Evolutionary conservation across 2,888 invertebrate genomes (phyloP).

Genomic region (Amiota communis): DNA sequence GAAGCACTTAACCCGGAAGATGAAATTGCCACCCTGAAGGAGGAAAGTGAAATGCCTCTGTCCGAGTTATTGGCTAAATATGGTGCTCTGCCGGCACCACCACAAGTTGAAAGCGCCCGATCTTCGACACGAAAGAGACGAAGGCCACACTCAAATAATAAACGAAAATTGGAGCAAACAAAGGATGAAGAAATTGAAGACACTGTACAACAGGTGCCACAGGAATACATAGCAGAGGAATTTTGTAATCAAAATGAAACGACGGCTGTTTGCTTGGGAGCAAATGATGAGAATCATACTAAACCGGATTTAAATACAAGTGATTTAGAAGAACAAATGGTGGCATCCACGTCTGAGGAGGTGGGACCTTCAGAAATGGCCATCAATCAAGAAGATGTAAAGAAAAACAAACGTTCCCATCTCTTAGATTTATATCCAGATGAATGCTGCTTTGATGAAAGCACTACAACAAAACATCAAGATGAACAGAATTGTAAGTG

Average conservation of each 20-base stretch:
- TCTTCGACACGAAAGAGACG: constrained; percentile 40
- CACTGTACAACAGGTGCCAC: constrained; percentile 18
- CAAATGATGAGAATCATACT: constrained; percentile 18
- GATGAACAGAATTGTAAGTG: constrained; percentile 53
- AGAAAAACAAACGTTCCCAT: constrained; percentile 74
- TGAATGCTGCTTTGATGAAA: constrained; percentile 50
- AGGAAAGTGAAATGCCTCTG: constrained; percentile 96
- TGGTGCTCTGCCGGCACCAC: constrained; percentile 77
- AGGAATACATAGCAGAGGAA: constrained; percentile 35
- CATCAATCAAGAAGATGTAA: constrained; percentile 34
- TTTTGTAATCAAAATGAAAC: constrained; percentile 34
- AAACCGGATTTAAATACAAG: constrained; percentile 11
- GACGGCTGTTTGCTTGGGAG: neutral
- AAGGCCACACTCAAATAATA: constrained; percentile 43
- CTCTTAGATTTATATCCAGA: constrained; percentile 75
- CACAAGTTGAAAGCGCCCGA: constrained; percentile 36
- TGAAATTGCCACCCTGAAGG: constrained; percentile 90
- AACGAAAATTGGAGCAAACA: constrained; percentile 47
- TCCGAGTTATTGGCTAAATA: constrained; percentile 94
- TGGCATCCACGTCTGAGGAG: neutral
- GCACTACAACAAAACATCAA: constrained; percentile 18
- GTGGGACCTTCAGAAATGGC: neutral
- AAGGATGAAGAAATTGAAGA: constrained; percentile 18
- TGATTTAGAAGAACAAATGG: neutral
- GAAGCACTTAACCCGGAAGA: constrained; percentile 88